Base-by-base conservation (phyloP, 2,113 vertebrate species). In the Loxodonta africana region DNA sequence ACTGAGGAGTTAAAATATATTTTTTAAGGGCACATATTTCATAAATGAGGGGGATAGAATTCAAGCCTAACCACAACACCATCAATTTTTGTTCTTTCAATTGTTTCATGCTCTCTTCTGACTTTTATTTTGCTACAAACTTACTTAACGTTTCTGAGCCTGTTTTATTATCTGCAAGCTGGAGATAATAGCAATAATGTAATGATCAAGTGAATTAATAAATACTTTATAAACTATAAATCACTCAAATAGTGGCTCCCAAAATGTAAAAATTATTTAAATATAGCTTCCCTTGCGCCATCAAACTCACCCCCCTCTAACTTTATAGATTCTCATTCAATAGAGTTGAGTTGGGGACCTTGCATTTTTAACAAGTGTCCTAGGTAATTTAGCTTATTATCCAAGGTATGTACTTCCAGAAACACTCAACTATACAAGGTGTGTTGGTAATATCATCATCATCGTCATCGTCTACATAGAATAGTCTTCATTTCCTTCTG, bases 121-220 rank as follows among this genome's bases (percentile, higher is more conserved):
- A 62, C 33, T 95, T 94, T 78, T 37, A 44, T 12, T 87, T 88
- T 88, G 30, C 11, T 8, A 94, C 63, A 65, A 62, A 86, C 65
- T 94, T 33, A 44, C 18, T 85, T 57, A 85, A 76, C 5, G 1
- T 48, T 2, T 88, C 67, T 48, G 28, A 67, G 17, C 10, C 30
- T 82, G 3, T 69, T 78, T 88, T 63, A 23, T 8, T 4, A 63
- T 44, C 14, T 81, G 23, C 26, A 74, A 85, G 17, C 26, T 93
- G 78, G 21, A 41, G 37, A 74, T 37, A 48, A 83, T 14, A 83
- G 8, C 17, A 88, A 44, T 48, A 90, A 33, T 44, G 26, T 37
- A 60, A 82, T 86, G 37, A 77, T n/a, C n/a, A 84, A 71, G 73
- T 78, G 53, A 69, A 93, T 86, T 67, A 30, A 81, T 28, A 90